These are phyloP conservation scores for Bagarius yarrelli DNA, from an alignment of 2,113 vertebrate species.

Conservation along the genomic window DNA sequence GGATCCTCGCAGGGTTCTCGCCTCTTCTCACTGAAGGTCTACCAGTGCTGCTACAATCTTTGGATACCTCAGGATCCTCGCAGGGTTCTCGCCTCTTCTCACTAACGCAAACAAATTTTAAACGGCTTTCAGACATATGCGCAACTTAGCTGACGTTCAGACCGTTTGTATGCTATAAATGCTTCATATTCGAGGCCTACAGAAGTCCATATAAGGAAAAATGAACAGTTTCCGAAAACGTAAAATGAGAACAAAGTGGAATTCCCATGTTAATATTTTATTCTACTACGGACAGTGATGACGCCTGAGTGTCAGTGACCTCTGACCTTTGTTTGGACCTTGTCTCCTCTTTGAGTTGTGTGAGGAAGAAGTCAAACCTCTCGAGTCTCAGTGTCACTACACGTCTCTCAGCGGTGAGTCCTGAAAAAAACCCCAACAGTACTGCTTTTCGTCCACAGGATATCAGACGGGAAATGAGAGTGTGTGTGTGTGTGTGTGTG, in stretches of 20 bases:
- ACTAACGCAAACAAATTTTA: too few relatives aligned
- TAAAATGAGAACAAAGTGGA: background rate
- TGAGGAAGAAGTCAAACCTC: background rate
- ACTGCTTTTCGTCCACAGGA: slow-evolving; percentile 8
- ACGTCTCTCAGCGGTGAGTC: background rate
- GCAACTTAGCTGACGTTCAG: background rate
- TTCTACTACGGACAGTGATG: background rate
- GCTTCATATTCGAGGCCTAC: background rate
- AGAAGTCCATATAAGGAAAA: background rate
- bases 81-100: too few relatives aligned
- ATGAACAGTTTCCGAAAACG: background rate
- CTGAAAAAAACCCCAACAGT: background rate
- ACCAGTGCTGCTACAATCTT: too few relatives aligned
- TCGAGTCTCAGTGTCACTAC: background rate
- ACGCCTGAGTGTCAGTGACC: background rate
- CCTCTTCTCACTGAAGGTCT: too few relatives aligned
- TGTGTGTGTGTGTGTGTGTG: background rate
- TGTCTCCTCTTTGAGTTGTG: background rate
- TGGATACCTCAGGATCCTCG: too few relatives aligned
- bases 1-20: too few relatives aligned
- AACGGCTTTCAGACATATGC: too few relatives aligned
- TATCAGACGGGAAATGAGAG: slow-evolving; percentile 12
- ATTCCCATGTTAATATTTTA: background rate
- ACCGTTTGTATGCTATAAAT: background rate
- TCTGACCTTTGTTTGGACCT: background rate